Conservation (phyloP, 64 coral and sea anemone genomes). For the Pocillopora verrucosa region DNA sequence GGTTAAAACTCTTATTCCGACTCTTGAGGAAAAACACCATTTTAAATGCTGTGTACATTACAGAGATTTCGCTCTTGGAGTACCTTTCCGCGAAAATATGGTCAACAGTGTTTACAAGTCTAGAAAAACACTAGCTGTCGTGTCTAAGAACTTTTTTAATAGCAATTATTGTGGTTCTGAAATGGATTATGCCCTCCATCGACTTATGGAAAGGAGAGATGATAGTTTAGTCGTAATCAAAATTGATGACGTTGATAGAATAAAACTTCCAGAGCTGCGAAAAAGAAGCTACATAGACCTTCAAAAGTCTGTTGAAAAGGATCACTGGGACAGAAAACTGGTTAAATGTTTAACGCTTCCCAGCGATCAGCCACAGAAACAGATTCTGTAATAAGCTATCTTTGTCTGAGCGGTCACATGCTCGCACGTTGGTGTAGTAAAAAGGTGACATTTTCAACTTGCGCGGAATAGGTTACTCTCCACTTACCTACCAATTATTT, state of each 20-base stretch:
- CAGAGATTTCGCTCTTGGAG: conserved; percentile 4
- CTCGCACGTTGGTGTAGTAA: too few relatives aligned
- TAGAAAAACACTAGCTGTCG: conserved; percentile 1
- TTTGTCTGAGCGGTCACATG: too few relatives aligned
- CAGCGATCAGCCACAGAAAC: too few relatives aligned
- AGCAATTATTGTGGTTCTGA: conserved; percentile 27
- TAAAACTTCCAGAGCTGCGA: not conserved
- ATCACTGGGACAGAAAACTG: not conserved
- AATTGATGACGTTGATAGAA: not conserved
- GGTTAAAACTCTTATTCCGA: not conserved
- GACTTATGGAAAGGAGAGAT: not conserved
- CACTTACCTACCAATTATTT: too few relatives aligned
- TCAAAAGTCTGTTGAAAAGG: not conserved
- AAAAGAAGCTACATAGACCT: not conserved
- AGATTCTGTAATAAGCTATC: too few relatives aligned
- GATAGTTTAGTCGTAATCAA: not conserved
- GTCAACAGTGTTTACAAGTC: conserved; percentile 22
- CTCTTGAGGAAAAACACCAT: not conserved
- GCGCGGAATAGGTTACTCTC: too few relatives aligned
- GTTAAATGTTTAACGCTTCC: not conserved
- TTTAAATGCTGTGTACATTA: not conserved
- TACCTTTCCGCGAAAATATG: not conserved
- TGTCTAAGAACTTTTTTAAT: not conserved
- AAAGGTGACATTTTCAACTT: too few relatives aligned
- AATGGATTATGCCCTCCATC: conserved; percentile 5